Conservation (phyloP, 2,113 vertebrate genomes). For the Pluvianellus socialis region DNA sequence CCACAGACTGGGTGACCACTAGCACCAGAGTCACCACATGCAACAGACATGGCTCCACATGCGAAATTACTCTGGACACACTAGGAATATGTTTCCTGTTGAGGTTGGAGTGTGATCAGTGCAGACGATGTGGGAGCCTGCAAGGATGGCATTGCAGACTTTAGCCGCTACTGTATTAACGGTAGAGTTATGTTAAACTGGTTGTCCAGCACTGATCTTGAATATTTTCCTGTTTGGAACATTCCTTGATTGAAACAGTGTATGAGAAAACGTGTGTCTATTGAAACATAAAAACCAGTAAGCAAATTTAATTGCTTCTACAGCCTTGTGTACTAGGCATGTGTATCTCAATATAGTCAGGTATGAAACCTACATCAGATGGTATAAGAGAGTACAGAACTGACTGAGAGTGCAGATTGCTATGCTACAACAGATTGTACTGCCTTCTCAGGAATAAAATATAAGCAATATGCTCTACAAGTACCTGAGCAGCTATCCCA, state of each 20-base stretch:
- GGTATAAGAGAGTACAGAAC: background rate
- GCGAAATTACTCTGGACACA: background rate
- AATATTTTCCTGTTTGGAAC: background rate
- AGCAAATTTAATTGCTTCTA: background rate
- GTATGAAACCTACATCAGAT: background rate
- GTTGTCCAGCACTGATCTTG: background rate
- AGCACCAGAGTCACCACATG: background rate
- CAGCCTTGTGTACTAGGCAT: background rate
- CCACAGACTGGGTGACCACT: background rate
- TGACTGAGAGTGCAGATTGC: background rate
- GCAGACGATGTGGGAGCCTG: rapidly evolving
- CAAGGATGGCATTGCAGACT: background rate
- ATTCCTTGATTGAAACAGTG: background rate
- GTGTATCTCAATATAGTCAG: background rate
- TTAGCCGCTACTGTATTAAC: background rate
- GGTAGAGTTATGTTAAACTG: background rate
- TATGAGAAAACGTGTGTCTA: background rate
- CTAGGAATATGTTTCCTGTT: background rate
- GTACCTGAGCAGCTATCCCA: background rate
- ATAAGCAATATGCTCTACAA: background rate
- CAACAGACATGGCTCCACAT: background rate
- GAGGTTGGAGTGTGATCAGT: background rate
- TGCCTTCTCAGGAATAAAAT: background rate
- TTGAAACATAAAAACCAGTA: background rate
- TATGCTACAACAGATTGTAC: background rate